Evolutionary conservation across 2,888 invertebrate species (phyloP).

Genomic region (Pteria penguin): DNA sequence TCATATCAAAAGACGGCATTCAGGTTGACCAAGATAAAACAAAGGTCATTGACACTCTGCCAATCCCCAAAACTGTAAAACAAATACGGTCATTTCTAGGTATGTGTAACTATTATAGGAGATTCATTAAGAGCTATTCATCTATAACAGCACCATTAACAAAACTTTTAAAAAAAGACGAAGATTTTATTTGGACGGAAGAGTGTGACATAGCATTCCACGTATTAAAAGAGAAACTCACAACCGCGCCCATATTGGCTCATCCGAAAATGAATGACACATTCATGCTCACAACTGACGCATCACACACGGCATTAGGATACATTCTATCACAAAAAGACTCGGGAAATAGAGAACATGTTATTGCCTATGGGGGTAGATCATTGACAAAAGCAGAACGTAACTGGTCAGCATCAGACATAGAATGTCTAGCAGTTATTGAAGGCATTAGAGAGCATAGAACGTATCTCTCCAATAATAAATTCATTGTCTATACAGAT

Average conservation of each 20-base stretch:
- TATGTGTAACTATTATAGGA: constrained; percentile 51
- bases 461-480: constrained; percentile 40
- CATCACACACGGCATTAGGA: no score
- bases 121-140: constrained; percentile 44
- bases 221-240: constrained; percentile 20
- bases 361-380: constrained; percentile 47
- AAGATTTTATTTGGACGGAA: not conserved
- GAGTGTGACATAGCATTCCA: not conserved
- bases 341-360: no score
- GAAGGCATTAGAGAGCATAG: constrained; percentile 47
- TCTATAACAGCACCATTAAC: constrained; percentile 41
- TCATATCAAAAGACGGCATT: constrained; percentile 45
- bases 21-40: constrained; percentile 39
- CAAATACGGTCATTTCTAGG: constrained; percentile 49
- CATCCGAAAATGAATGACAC: not conserved
- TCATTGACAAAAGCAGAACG: constrained; percentile 40
- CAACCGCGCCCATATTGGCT: not conserved
- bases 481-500: constrained; percentile 44
- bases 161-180: not conserved
- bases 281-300: not conserved
- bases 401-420: constrained; percentile 50
- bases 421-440: constrained; percentile 54
- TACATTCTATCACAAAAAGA: no score
- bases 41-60: constrained; percentile 42
- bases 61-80: constrained; percentile 42